Base-by-base conservation (phyloP, 2,888 invertebrate genomes). In the Ophraella communa region DNA sequence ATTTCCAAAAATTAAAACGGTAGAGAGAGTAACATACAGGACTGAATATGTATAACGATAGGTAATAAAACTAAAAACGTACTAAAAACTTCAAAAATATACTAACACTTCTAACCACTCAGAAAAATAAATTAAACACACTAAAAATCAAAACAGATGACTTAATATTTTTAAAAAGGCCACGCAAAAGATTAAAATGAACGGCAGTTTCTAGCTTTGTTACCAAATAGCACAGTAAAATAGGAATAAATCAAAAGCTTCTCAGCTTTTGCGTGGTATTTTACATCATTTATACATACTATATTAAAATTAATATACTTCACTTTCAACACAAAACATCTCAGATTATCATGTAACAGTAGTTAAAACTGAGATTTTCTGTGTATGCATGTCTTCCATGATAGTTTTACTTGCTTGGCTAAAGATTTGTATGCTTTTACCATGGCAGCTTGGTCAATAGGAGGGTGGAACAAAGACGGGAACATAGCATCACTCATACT, bases 401-500 rank as follows among this genome's bases (percentile, higher is more conserved):
- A 61, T 39, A 39, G 39, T 39, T 49, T 60, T 53, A 57, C 24
- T 58, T 10, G 77, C 77, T 76, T 76, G 70, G 74, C 73, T 77
- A 74, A 76, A 75, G 67, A 62, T 67, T 61, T 70, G 73, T 74
- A 71, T 77, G 76, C 74, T 78, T 76, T 77, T 72, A 72, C 73
- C 74, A 74, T 73, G 73, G 77, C 83, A 88, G 88, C 85, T 85
- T 88, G 85, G 87, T 88, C 84, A 88, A 87, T 83, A 86, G 88
- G 79, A 85, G 88, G 80, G 86, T 88, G 82, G 87, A 87, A 83
- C 87, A 87, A 83, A 85, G 87, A 78, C 87, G 87, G 82, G 87
- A 88, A 82, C 88, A 87, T 84, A 87, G 86, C 83, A 85, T 88
- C 81, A 88, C 88, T 75, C 87, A 86, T 81, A 88, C 87, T 80